phyloP scores from a whole-genome alignment of 2,113 vertebrate genomes.

The Proterorhinus semilunaris region DNA sequence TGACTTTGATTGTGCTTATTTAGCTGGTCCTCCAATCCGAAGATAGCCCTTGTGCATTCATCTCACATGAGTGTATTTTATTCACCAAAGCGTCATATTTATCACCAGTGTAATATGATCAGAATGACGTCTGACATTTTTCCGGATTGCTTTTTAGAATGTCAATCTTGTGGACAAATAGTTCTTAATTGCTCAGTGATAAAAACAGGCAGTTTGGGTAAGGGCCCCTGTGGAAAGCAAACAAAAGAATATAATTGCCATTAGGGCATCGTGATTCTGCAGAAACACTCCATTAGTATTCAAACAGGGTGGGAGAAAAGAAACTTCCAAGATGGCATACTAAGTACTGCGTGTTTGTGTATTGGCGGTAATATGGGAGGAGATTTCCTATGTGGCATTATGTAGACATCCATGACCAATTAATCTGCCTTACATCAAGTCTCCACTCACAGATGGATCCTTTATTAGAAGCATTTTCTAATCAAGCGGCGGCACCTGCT shows the following conservation, averaged over 20 bases:
- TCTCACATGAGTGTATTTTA: conserved; percentile 10
- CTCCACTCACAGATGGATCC: conserved; percentile 77
- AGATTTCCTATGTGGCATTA: conserved; percentile 77
- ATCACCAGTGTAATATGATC: conserved; percentile 28
- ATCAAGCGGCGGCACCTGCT: conserved; percentile 69
- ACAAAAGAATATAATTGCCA: conserved; percentile 78
- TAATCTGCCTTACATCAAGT: conserved; percentile 75
- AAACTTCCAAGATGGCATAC: conserved; percentile 76
- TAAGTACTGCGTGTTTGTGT: conserved; percentile 66
- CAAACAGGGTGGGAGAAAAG: conserved; percentile 76
- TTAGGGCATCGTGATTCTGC: conserved; percentile 74
- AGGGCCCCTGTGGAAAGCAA: conserved; percentile 74
- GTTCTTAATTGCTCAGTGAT: conserved; percentile 77
- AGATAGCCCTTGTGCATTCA: not conserved
- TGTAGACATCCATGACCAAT: conserved; percentile 79
- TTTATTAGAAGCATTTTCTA: conserved; percentile 77
- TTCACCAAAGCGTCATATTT: conserved; percentile 7
- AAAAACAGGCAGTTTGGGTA: conserved; percentile 69
- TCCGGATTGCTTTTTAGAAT: conserved; percentile 70
- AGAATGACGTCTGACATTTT: conserved; percentile 55
- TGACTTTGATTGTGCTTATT: too few species aligned
- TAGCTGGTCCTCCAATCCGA: not conserved
- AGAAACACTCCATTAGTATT: conserved; percentile 78
- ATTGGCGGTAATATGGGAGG: conserved; percentile 62
- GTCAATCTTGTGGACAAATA: conserved; percentile 79